These are phyloP conservation scores for Phyllotreta cruciferae DNA, from an alignment of 2,888 invertebrate species.

Conservation along the genomic window DNA sequence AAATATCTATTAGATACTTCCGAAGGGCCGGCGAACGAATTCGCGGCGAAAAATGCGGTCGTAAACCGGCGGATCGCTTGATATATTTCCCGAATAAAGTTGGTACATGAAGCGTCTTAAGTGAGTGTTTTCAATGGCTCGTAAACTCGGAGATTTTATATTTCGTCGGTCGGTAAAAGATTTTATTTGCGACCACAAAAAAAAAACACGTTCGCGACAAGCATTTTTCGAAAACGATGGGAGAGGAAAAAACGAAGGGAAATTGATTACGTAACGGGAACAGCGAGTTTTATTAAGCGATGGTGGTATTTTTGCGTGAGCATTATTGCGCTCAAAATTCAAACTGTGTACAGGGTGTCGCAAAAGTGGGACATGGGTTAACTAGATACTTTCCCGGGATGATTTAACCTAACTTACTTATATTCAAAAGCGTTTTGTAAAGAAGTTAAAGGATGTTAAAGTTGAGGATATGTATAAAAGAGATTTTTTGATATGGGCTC, in stretches of 20 bases:
- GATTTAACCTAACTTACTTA: too few relatives aligned
- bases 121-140: constrained; percentile 25
- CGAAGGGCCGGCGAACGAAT: neutral
- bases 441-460: too few relatives aligned
- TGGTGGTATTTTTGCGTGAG: too few relatives aligned
- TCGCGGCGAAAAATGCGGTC: constrained; percentile 2
- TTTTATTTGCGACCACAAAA: constrained; percentile 11
- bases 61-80: constrained; percentile 12
- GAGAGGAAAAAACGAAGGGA: constrained; percentile 1
- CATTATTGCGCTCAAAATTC: too few relatives aligned
- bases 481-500: too few relatives aligned
- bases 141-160: constrained; percentile 23
- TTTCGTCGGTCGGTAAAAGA: constrained; percentile 20
- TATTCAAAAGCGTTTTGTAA: too few relatives aligned
- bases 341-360: too few relatives aligned
- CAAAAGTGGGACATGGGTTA: too few relatives aligned
- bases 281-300: too few relatives aligned
- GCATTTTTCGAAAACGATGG: constrained; percentile 9
- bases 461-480: too few relatives aligned
- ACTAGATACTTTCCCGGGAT: too few relatives aligned
- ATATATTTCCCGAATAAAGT: constrained; percentile 21
- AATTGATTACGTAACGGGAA: constrained; percentile 9
- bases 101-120: constrained; percentile 19
- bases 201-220: constrained; percentile 7
- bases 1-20: neutral